These are phyloP conservation scores for Chrysolina americana DNA, from an alignment of 2,888 invertebrate genomes.

Conservation along the genomic window DNA sequence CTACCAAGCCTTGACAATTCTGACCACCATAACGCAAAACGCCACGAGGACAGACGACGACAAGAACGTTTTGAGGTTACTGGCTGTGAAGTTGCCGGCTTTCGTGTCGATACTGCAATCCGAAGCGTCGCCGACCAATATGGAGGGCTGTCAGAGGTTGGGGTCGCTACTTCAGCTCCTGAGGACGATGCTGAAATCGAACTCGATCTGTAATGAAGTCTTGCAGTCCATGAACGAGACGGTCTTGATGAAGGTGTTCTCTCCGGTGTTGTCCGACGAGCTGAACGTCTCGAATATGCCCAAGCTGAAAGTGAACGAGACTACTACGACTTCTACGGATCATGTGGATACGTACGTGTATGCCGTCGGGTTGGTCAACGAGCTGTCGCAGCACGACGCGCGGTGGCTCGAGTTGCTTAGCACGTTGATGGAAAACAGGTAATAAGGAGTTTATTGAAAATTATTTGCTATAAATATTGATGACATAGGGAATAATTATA, in stretches of 20 bases:
- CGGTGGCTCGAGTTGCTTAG: constrained; percentile 69
- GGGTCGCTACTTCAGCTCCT: constrained; percentile 69
- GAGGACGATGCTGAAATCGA: constrained; percentile 39
- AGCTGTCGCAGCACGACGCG: constrained; percentile 68
- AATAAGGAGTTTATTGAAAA: too few species aligned
- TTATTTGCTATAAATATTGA: too few species aligned
- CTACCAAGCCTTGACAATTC: constrained; percentile 65
- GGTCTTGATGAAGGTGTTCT: constrained; percentile 67
- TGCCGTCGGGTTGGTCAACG: constrained; percentile 70
- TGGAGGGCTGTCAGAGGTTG: constrained; percentile 59
- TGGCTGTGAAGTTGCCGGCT: constrained; percentile 66
- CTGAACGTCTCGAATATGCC: constrained; percentile 39
- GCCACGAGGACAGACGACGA: constrained; percentile 53
- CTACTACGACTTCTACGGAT: constrained; percentile 61
- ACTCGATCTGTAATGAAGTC: constrained; percentile 61
- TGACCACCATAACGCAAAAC: constrained; percentile 68
- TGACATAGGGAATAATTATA: too few species aligned
- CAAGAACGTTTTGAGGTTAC: constrained; percentile 60
- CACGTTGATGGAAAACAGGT: constrained; percentile 66
- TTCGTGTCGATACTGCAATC: constrained; percentile 66
- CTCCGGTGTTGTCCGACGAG: constrained; percentile 65
- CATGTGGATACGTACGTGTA: constrained; percentile 70
- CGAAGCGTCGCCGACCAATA: constrained; percentile 56
- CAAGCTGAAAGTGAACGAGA: constrained; percentile 46
- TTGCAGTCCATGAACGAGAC: constrained; percentile 66